Base-by-base conservation (phyloP, 2,113 vertebrate species). In the Peromyscus polionotus region DNA sequence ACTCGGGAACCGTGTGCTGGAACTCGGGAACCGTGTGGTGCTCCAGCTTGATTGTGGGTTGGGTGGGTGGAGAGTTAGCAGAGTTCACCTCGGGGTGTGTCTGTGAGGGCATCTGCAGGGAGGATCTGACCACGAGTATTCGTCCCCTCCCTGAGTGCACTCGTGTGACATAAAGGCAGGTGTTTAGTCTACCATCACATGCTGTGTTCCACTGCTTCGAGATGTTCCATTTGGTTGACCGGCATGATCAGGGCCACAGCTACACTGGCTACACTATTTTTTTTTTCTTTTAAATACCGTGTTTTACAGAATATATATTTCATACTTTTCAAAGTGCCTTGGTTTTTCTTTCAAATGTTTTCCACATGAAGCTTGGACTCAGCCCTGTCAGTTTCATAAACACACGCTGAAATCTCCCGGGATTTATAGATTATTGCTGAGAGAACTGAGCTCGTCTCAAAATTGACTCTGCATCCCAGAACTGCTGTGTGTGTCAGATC, bases 171-270 rank as follows among this genome's bases (percentile, higher is more conserved):
- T 42, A 20, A 70, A 14, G 13, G 36, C 16, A 61, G 61, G 80
- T 6, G 6, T 68, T 33, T 4, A 5, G 31, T 24, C 65, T 31
- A 85, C 26, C 81, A 16, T 28, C n/a, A 16, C 24, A 5, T 5
- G 1, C 57, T 42, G 81, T 14, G n/a, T 84, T 22, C 33, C 36
- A 57, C 19, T 6, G 7, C 59, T 6, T 85, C 19, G 42, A 45
- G 42, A 26, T 0, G 0, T 33, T 14, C 14, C 31, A 24, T 79
- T 11, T 0, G 63, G 1, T 26, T 12, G 3, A 22, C 2, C 3
- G 45, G 61, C 1, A 0, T 4, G 3, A 63, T 9, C 19, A 6
- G 45, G 87, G 28, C 68, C 6, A 33, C 39, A 45, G 65, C 67
- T 83, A 9, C 17, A 1, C 16, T 51, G 51, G 51, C 51, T 48